A percentile compares a stretch with the other conserved stretches of the same genome.
These are phyloP conservation scores for Balanococcus diminutus DNA, from an alignment of 2,888 invertebrate species.

Conservation along the genomic window DNA sequence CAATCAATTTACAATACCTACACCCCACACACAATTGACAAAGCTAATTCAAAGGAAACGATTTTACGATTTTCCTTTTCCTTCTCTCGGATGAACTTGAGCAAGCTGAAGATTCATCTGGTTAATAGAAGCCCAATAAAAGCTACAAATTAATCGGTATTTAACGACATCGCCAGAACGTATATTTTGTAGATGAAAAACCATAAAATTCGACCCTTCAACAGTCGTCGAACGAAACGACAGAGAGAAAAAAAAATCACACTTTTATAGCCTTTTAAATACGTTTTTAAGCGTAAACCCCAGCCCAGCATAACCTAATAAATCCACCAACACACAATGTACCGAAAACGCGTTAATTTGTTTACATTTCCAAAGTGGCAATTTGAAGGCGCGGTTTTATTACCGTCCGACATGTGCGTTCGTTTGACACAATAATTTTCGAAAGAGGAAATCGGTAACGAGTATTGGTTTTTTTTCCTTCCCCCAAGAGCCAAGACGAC, in stretches of 20 bases:
- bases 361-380: constrained; percentile 22
- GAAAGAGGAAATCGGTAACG: neutral
- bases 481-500: neutral
- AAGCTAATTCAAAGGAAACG: neutral
- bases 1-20: neutral
- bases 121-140: neutral
- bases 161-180: neutral
- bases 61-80: neutral
- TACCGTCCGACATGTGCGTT: neutral
- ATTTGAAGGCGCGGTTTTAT: constrained; percentile 10
- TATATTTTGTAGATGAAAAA: neutral
- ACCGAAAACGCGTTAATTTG: constrained; percentile 20
- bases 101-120: neutral
- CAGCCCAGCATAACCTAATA: neutral
- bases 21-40: neutral
- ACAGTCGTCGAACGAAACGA: neutral
- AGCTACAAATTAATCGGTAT: neutral
- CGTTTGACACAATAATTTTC: neutral
- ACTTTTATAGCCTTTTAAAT: neutral
- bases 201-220: neutral
- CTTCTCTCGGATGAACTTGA: neutral
- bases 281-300: neutral
- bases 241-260: neutral
- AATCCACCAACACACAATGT: neutral
- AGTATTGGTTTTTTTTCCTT: neutral